These are phyloP conservation scores for Acipenser ruthenus DNA, from an alignment of 2,797 vertebrate genomes.

Conservation along the genomic window DNA sequence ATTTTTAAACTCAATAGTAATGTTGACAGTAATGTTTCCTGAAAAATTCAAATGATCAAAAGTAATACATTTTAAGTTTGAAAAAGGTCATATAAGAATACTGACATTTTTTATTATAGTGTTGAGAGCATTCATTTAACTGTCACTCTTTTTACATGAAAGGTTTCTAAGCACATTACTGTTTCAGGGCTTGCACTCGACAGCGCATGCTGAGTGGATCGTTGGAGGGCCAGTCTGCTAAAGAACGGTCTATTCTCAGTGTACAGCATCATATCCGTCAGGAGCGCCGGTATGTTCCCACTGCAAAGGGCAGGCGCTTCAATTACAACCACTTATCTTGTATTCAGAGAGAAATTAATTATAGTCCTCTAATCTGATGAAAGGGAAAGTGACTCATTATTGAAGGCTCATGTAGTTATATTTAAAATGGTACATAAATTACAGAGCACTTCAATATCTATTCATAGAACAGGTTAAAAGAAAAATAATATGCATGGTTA, in stretches of 20 bases:
- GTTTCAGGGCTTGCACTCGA: constrained; percentile 81
- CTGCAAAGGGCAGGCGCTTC: background rate
- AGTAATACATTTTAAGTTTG: too few species aligned
- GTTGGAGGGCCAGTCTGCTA: constrained; percentile 91
- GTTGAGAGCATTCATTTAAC: too few species aligned
- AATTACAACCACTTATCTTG: background rate
- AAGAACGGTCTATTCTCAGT: constrained; percentile 95
- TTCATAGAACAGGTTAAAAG: background rate
- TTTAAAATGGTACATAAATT: background rate
- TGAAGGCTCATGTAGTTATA: background rate
- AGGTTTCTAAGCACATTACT: background rate
- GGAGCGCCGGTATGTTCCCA: constrained; percentile 78
- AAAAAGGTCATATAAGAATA: too few species aligned
- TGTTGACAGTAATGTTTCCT: too few species aligned
- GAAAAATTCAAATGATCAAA: too few species aligned
- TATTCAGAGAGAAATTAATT: background rate
- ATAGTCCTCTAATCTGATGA: background rate
- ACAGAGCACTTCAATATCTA: background rate
- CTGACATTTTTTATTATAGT: too few species aligned
- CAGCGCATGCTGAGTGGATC: constrained; percentile 96
- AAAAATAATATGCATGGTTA: background rate
- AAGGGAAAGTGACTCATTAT: background rate
- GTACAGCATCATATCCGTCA: constrained; percentile 98
- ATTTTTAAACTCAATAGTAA: too few species aligned
- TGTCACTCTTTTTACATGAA: too few species aligned